Percentiles rank a stretch among this genome's conserved stretches.
Conservation (phyloP, 1,140 invertebrate species). For the Vanessa atalanta region DNA sequence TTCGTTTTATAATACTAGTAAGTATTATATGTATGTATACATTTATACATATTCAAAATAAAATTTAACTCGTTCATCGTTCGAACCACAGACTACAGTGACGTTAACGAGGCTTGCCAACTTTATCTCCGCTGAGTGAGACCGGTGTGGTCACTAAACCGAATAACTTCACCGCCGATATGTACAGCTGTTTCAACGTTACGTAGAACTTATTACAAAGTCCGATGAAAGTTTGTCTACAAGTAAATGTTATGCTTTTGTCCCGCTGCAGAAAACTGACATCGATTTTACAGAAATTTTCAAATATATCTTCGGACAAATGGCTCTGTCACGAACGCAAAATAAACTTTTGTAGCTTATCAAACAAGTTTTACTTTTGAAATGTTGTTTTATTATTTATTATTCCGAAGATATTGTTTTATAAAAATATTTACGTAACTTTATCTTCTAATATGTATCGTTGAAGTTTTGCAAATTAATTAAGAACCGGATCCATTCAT, state of each 20-base stretch:
- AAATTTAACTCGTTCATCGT: neutral
- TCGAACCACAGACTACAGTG: neutral
- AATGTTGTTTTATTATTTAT: neutral
- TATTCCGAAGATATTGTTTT: too few species aligned
- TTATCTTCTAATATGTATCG: too few species aligned
- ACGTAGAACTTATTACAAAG: constrained; percentile 10
- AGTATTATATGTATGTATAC: neutral
- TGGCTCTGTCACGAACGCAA: neutral
- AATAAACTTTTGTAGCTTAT: neutral
- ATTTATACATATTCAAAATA: neutral
- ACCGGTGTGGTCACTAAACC: neutral
- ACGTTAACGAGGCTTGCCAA: neutral
- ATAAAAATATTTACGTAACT: too few species aligned
- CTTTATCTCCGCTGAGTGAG: constrained; percentile 9
- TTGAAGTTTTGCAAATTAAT: too few species aligned
- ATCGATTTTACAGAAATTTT: constrained; percentile 8
- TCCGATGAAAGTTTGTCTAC: constrained; percentile 14
- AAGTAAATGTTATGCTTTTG: constrained; percentile 19
- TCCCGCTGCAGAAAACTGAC: neutral
- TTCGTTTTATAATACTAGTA: too few species aligned
- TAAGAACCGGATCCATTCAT: too few species aligned
- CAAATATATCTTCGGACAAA: constrained; percentile 1
- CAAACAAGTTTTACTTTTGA: neutral
- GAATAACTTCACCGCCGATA: neutral
- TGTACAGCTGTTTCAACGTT: neutral